Evolutionary conservation across 2,888 invertebrate genomes (phyloP), one percentile per base, ranked within the genome.

Genomic region (Palloptera scutellata): DNA sequence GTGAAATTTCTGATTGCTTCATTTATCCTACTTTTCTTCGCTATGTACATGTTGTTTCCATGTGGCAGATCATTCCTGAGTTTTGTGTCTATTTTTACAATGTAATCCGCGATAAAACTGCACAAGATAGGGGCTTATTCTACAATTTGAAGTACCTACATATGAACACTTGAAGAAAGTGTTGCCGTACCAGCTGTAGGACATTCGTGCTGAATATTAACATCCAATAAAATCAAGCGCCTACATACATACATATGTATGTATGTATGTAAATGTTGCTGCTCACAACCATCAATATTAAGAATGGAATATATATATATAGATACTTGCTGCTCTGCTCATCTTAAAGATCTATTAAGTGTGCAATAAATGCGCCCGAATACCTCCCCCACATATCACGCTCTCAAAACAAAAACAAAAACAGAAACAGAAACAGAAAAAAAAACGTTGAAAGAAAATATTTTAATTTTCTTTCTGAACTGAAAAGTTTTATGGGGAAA

Each of bases 381-480:
- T 19, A 10, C 13, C 51, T 48, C 5, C 15, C 40, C 51, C 57
- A 48, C 19, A 20, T 30, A 9, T 41, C 53, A 11, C 30, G 45
- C 40, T 3, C 17, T 58, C 58, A 58, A 58, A 53, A 42, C 17
- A 17, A 60, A 59, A 65, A 54, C 63, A 67, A 51, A 68, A 61
- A 64, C 63, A 61, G 62, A 48, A 68, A 70, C 61, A 66, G 42
- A 19, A 53, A 20, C 53, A 51, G 57, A 61, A 53, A 58, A 66
- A 69, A 66, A 67, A 68, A 65, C 20, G 12, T 17, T n/a, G 15
- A 54, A 59, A 66, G 70, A 66, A 67, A 68, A 65, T 20, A 12
- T 40, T n/a, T n/a, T 53, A 15, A 17, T 54, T 54, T 64, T 52
- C 43, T 48, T 48, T 13, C 15, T 13, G 48, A 17, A n/a, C 48